phyloP scores from a whole-genome alignment of 2,888 invertebrate genomes.

The Agrotis ipsilon region DNA sequence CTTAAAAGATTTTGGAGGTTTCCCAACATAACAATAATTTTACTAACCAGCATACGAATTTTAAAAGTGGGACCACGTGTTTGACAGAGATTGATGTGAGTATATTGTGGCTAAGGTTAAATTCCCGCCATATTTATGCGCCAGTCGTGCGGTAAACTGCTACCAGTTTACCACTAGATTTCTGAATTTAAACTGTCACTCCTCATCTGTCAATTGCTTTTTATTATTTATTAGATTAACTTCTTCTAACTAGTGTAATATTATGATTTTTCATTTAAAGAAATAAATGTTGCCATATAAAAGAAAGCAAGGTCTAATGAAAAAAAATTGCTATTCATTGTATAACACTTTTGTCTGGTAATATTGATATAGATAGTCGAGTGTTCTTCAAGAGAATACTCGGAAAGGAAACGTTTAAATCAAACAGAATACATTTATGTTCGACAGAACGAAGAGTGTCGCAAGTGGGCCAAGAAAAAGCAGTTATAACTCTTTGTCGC shows the following conservation, averaged over 20 bases:
- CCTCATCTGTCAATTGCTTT: slow-evolving; percentile 6
- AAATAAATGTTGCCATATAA: neutral
- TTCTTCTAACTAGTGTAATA: neutral
- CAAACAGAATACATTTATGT: slow-evolving; percentile 35
- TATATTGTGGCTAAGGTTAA: slow-evolving; percentile 31
- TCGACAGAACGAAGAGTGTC: slow-evolving; percentile 22
- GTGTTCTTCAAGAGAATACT: neutral
- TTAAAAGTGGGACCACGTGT: slow-evolving; percentile 5
- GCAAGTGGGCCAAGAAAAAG: slow-evolving; percentile 11
- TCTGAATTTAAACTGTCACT: slow-evolving; percentile 8
- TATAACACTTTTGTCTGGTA: neutral
- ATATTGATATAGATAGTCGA: neutral
- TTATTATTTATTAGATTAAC: neutral
- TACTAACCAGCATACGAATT: slow-evolving; percentile 16
- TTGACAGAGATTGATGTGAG: slow-evolving; percentile 39
- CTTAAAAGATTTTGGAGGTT: no score
- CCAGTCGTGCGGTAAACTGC: slow-evolving; percentile 13
- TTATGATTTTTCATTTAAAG: neutral
- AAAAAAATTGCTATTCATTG: neutral
- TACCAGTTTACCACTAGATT: slow-evolving; percentile 8
- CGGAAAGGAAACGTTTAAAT: slow-evolving; percentile 9
- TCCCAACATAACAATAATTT: slow-evolving; percentile 21
- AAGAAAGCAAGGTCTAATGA: neutral
- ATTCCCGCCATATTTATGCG: neutral
- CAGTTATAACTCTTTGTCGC: slow-evolving; percentile 16